A percentile compares a stretch with the other conserved stretches of the same genome.
Evolutionary conservation across 2,797 vertebrate species (phyloP).

Genomic region (Alectoris magna): DNA sequence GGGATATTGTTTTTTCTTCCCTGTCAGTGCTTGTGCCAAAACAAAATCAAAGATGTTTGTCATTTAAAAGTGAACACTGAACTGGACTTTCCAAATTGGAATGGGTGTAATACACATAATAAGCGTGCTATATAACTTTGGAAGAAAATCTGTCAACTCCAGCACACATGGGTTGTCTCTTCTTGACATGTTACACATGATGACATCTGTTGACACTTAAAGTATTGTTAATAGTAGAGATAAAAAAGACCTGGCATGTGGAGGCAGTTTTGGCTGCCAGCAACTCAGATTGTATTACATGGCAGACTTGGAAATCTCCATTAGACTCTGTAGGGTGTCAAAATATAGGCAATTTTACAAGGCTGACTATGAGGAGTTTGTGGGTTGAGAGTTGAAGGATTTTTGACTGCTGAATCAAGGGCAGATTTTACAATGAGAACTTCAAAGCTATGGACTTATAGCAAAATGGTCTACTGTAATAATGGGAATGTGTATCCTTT

Average conservation of each 20-base stretch:
- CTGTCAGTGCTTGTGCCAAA: not conserved
- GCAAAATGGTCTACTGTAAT: not conserved
- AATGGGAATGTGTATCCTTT: not conserved
- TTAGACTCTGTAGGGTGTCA: not conserved
- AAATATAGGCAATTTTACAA: slow-evolving; percentile 23
- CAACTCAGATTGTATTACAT: not conserved
- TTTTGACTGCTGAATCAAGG: not conserved
- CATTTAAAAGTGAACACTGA: not conserved
- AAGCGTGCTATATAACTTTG: not conserved
- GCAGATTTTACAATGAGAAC: not conserved
- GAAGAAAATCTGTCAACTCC: not conserved
- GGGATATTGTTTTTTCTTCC: rapidly evolving
- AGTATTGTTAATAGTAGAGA: slow-evolving; percentile 42
- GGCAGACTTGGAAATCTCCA: not conserved
- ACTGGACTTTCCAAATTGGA: not conserved
- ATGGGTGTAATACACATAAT: not conserved
- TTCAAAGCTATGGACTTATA: not conserved
- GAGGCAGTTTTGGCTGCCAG: slow-evolving; percentile 20
- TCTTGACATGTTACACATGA: not conserved
- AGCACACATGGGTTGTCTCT: not conserved
- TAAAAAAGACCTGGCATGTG: not conserved
- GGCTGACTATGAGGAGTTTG: not conserved
- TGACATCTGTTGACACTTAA: slow-evolving; percentile 48
- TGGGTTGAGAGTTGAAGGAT: not conserved
- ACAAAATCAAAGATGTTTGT: not conserved